Evolutionary conservation across 2,888 invertebrate genomes (phyloP), one percentile per base, ranked within the genome.

Genomic region (Pseudoips prasinana): DNA sequence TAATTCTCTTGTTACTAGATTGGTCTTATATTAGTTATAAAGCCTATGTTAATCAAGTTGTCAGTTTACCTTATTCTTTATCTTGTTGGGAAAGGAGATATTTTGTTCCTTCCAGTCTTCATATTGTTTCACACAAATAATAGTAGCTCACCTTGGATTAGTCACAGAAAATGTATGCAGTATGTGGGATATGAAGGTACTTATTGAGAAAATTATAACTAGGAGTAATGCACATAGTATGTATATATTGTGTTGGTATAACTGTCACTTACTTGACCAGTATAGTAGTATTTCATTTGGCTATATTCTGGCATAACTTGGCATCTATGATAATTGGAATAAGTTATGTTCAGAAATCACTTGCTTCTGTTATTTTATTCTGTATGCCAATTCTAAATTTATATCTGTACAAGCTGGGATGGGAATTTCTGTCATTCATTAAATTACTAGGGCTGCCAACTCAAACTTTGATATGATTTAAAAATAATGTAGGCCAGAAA

Each of bases 1-100:
- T 58, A 58, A 48, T 54, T 55, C 56, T 3, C n/a, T 20, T 7
- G 20, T 20, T 7, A 20, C 20, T 20, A 20, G 20, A 32, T 33
- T 39, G 26, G 10, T 39, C 33, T 8, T 26, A 32, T n/a, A n/a
- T n/a, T n/a, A n/a, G n/a, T n/a, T n/a, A n/a, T 32, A 51, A 40
- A 35, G 38, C 28, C 20, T 27, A 24, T 31, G 26, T 27, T 33
- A 26, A 27, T 10, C 19, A 23, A 36, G 28, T 22, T 26, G 19
- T 19, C 18, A 33, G 36, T 37, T 55, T 50, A 43, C 46, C 39
- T 51, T 22, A 17, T 32, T 17, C 9, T 24, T 1, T 25, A 11
- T 35, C 28, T 18, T 19, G 8, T 11, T 19, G 19, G 14, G 3
- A 14, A 14, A 2, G 5, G 5, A 3, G 14, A 14, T 14, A 14